These are phyloP conservation scores for Erpornis zantholeuca DNA, from an alignment of 2,113 vertebrate species.

Conservation along the genomic window DNA sequence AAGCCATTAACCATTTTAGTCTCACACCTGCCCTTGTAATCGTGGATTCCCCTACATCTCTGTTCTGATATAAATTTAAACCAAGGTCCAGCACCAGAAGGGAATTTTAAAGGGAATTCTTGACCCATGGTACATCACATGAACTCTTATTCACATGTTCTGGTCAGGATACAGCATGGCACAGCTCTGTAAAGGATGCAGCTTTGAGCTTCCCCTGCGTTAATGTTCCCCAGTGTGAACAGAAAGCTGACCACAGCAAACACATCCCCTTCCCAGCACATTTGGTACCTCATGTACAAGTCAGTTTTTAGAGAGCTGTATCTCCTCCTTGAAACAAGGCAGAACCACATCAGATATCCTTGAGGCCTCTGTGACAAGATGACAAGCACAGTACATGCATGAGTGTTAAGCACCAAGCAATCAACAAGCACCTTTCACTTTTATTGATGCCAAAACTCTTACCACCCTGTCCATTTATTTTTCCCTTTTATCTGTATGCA, in stretches of 20 bases:
- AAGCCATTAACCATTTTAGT: not conserved
- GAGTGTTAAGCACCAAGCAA: not conserved
- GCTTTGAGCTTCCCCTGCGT: not conserved
- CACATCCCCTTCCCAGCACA: not conserved
- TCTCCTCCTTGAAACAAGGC: not conserved
- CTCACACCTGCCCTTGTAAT: not conserved
- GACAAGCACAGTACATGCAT: not conserved
- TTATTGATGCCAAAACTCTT: not conserved
- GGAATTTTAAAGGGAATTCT: not conserved
- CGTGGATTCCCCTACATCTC: accelerated
- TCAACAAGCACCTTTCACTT: not conserved
- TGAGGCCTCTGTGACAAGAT: not conserved
- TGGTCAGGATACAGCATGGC: not conserved
- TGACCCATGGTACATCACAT: not conserved
- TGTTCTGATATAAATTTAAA: not conserved
- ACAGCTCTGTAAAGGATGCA: not conserved
- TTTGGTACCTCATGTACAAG: not conserved
- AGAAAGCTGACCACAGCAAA: not conserved
- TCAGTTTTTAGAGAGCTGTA: not conserved
- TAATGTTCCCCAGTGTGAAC: not conserved
- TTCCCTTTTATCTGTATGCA: not conserved
- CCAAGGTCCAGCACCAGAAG: not conserved
- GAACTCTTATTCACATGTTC: not conserved
- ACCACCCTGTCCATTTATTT: not conserved
- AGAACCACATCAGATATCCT: not conserved